A percentile compares a stretch with the other conserved stretches of the same genome.
These are phyloP conservation scores for Oryzias sinensis DNA, from an alignment of 2,797 vertebrate genomes.

Conservation along the genomic window DNA sequence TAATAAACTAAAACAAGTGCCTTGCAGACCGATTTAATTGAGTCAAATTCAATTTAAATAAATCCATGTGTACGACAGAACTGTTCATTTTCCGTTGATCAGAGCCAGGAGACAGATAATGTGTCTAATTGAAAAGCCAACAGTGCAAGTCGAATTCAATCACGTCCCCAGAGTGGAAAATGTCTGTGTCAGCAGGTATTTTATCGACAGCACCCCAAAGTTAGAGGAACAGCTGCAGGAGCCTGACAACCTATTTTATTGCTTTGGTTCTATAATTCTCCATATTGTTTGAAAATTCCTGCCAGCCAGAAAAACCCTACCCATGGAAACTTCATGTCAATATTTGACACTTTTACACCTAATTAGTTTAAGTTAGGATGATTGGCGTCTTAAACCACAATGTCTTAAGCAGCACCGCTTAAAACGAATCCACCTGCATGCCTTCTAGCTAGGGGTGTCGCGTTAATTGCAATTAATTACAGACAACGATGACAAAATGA, in stretches of 20 bases:
- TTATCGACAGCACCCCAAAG: slow-evolving; percentile 25
- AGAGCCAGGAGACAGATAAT: slow-evolving; percentile 40
- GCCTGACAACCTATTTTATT: background rate
- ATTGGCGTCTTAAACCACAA: too few species aligned
- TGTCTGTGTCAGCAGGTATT: slow-evolving; percentile 14
- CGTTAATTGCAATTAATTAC: too few species aligned
- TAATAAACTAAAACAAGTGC: slow-evolving; percentile 38
- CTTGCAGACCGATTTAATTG: slow-evolving; percentile 29
- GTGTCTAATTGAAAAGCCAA: slow-evolving; percentile 56
- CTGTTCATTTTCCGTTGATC: slow-evolving; percentile 21
- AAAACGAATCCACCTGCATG: too few species aligned
- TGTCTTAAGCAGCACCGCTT: too few species aligned
- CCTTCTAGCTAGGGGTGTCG: too few species aligned
- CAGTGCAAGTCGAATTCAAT: slow-evolving; percentile 52
- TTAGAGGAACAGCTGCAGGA: background rate
- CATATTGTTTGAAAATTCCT: too few species aligned
- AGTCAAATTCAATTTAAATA: slow-evolving; percentile 41
- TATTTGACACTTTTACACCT: too few species aligned
- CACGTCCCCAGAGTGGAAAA: slow-evolving; percentile 36
- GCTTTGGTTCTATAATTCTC: too few species aligned
- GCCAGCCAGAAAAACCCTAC: too few species aligned
- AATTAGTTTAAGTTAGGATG: too few species aligned
- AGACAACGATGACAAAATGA: too few species aligned
- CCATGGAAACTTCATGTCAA: too few species aligned
- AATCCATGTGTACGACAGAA: slow-evolving; percentile 40